Base-by-base conservation (phyloP, 2,888 invertebrate genomes). In the Acleris cristana region DNA sequence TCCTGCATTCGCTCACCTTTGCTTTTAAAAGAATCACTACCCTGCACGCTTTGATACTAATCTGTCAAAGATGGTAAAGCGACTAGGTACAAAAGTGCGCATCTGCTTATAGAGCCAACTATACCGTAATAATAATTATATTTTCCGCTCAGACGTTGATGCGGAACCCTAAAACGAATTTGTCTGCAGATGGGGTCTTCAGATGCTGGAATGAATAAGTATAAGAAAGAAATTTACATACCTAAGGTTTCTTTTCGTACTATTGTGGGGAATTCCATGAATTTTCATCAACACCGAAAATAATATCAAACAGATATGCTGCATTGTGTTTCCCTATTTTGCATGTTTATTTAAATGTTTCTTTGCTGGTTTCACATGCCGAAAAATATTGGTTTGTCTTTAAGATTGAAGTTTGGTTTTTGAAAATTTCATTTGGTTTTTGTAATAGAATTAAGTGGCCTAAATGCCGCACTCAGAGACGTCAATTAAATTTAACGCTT, bases 221-320 rank as follows among this genome's bases (percentile, higher is more conserved):
- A 40, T 57, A 56, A 14, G 21, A 66, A 45, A 21, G 18, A 62
- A 57, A 67, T 67, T 59, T 64, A 59, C 68, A 59, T 68, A 40
- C 16, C 10, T 48, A 60, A 58, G n/a, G 55, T 23, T 54, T 51
- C 48, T 14, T 10, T 26, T n/a, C 34, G 14, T 18, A 19, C 34
- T 66, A 23, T 48, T 58, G 48, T 58, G 45, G 21, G 8, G 44
- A 44, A 8, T 40, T 57, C 40, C 44, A 67, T 62, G 58, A 64
- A 59, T 55, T 68, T 64, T n/a, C 51, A 69, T 64, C 55, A 64
- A 53, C 16, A 26, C 19, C 26, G 23, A 53, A 64, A 44, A 26
- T 48, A 34, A 65, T 45, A 54, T 40, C 30, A 48, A 45, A 65
- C 48, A 30, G 7, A 53, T 7, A 18, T 30, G n/a, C 16, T 16